Conservation (phyloP, 2,113 vertebrate species). For the Calidris pugnax region DNA sequence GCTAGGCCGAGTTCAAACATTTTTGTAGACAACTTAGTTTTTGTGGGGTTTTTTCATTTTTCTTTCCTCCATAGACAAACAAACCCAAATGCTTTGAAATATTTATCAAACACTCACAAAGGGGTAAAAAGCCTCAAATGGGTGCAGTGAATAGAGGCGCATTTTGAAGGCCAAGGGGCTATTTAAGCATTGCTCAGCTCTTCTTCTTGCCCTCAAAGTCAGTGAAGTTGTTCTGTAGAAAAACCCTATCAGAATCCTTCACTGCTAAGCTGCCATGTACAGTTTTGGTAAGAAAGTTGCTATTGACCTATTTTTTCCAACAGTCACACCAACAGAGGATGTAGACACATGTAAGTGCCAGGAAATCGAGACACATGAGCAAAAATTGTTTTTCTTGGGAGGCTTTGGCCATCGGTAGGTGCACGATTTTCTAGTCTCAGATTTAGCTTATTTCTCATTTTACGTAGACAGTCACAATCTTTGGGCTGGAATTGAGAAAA, state of each 20-base stretch:
- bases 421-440: not conserved
- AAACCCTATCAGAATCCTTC: not conserved
- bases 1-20: not conserved
- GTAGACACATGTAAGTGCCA: not conserved
- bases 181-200: not conserved
- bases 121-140: not conserved
- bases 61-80: not conserved
- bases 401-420: not conserved
- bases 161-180: not conserved
- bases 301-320: not conserved
- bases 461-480: not conserved
- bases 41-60: too few relatives aligned
- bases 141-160: not conserved
- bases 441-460: not conserved
- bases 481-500: not conserved
- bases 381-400: not conserved
- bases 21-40: not conserved
- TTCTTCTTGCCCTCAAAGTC: not conserved
- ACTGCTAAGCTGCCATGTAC: not conserved
- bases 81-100: not conserved
- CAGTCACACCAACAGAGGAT: not conserved
- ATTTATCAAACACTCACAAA: not conserved
- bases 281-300: not conserved
- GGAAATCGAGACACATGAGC: not conserved
- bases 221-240: not conserved